phyloP scores from a whole-genome alignment of 1,140 invertebrate genomes.

The Mercenaria mercenaria region DNA sequence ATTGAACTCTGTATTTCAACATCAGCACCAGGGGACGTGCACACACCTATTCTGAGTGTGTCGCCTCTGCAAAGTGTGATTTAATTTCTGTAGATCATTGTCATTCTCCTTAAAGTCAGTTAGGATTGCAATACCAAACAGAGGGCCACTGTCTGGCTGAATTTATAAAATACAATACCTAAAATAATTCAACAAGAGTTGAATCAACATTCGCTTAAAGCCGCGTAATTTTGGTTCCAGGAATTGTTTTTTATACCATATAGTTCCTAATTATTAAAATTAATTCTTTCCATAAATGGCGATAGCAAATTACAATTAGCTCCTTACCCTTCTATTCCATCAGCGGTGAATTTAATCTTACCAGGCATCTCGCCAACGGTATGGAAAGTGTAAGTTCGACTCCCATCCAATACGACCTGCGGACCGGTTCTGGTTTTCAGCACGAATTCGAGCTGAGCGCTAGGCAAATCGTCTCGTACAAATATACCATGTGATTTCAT shows the following conservation, averaged over 20 bases:
- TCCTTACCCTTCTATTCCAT: conserved; percentile 44
- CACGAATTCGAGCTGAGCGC: conserved; percentile 41
- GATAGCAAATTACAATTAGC: no score
- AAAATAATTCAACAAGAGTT: no score
- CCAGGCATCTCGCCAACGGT: neutral
- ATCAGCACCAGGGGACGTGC: conserved; percentile 6
- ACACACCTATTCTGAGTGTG: conserved; percentile 32
- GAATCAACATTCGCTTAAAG: no score
- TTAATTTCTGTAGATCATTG: no score
- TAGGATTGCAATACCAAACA: no score
- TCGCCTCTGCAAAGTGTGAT: conserved; percentile 30
- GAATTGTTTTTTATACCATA: no score
- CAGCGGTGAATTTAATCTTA: neutral
- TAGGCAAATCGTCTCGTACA: conserved; percentile 41
- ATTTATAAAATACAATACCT: no score
- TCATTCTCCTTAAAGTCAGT: no score
- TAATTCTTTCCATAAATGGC: no score
- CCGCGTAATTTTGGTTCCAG: no score
- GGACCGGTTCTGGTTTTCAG: conserved; percentile 26
- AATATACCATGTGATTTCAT: neutral
- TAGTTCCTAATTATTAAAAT: no score
- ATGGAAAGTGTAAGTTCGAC: conserved; percentile 50
- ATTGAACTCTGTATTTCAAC: conserved; percentile 28
- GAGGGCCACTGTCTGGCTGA: no score
- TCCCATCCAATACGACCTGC: conserved; percentile 49